Evolutionary conservation across 2,797 vertebrate genomes (phyloP).

Genomic region (Apodemus agrarius): DNA sequence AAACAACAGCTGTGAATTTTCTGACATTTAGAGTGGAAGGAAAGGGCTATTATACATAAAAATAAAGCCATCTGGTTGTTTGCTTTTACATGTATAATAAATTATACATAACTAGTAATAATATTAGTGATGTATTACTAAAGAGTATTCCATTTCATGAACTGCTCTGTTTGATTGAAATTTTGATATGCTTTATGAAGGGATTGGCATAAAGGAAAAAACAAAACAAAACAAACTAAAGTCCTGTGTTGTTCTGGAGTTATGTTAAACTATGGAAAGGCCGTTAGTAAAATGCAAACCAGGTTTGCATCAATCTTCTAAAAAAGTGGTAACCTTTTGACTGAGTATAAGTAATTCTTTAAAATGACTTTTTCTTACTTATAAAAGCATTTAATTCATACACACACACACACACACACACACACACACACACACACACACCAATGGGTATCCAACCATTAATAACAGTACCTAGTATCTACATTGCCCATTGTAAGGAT

Average conservation of each 20-base stretch:
- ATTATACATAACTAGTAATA: conserved; percentile 3
- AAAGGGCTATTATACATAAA: background rate
- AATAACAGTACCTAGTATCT: background rate
- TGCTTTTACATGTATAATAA: conserved; percentile 30
- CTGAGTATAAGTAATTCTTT: background rate
- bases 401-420: background rate
- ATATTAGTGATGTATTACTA: background rate
- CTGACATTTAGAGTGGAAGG: background rate
- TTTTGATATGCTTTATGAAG: conserved; percentile 14
- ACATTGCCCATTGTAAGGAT: background rate
- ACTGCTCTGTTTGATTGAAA: conserved; percentile 37
- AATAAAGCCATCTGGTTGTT: background rate
- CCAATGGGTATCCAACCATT: conserved; percentile 2
- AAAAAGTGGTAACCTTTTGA: background rate
- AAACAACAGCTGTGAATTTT: conserved; percentile 34
- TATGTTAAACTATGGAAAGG: background rate
- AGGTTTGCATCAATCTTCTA: conserved; percentile 11
- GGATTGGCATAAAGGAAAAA: conserved; percentile 1
- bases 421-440: background rate
- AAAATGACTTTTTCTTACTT: background rate
- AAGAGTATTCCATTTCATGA: background rate
- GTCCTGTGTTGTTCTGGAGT: background rate
- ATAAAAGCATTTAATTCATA: background rate
- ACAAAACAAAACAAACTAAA: background rate
- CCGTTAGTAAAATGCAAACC: conserved; percentile 23